Base-by-base conservation (phyloP, 1,140 invertebrate species). In the Acromyrmex charruanus region DNA sequence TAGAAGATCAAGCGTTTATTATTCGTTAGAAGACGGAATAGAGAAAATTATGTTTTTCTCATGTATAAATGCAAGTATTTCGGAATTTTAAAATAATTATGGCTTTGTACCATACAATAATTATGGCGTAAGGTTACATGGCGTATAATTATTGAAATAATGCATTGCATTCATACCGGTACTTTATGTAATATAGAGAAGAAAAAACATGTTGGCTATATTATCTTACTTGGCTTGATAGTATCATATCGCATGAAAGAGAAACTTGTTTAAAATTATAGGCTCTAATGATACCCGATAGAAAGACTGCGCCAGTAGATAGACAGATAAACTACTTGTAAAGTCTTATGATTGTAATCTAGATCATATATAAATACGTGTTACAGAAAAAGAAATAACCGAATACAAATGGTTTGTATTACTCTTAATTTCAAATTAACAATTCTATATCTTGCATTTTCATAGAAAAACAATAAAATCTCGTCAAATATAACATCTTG, bases 261-360 rank as follows among this genome's bases (percentile, higher is more conserved):
- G 49, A 80, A 80, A 80, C 77, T 80, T 80, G 77, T 80, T 66
- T 80, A 80, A 80, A 80, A 68, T 80, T 80, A 68, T 35, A 79
- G 61, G 63, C 77, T 55, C 28, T 53, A 31, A 68, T 68, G 63
- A 80, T 68, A 80, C 16, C 49, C 49, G 49, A 80, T 68, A 55
- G 31, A 44, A 55, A 68, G 63, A 80, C 53, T 16, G 63, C 61
- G 25, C n/a, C 3, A 5, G 58, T 65, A 80, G 63, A 80, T 80
- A 68, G n/a, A 68, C 61, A 51, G 77, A 77, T 77, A 77, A 61
- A 63, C 58, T 59, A 21, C 58, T 63, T 61, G 58, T 35, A 14
- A 25, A 61, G 28, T 39, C 49, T 55, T 68, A 66, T 18, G 18
- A 35, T 80, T 28, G 63, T 55, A 69, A 68, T 80, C 51, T 6